phyloP scores from a whole-genome alignment of 2,888 invertebrate genomes.

The Apamea anceps region DNA sequence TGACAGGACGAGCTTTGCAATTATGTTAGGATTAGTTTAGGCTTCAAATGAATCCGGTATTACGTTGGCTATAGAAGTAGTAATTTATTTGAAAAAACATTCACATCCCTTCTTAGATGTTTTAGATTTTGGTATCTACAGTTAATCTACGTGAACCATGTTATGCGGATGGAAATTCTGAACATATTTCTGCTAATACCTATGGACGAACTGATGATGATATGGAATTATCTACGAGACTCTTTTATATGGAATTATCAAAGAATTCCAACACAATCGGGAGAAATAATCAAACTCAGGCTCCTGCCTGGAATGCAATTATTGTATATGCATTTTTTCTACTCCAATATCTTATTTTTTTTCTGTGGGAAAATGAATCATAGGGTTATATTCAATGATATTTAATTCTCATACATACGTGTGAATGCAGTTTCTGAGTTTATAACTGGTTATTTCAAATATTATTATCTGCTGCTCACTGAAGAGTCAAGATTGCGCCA shows the following conservation, averaged over 20 bases:
- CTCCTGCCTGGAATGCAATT: not conserved
- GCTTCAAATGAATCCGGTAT: conserved; percentile 17
- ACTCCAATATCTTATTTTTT: conserved; percentile 5
- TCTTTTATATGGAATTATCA: too few species aligned
- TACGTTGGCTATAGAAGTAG: conserved; percentile 14
- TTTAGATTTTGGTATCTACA: not conserved
- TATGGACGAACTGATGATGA: not conserved
- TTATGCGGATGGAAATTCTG: not conserved
- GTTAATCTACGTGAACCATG: not conserved
- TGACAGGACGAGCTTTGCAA: conserved; percentile 35
- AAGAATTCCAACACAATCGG: not conserved
- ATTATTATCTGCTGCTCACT: conserved; percentile 46
- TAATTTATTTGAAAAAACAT: conserved; percentile 15
- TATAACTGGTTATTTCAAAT: conserved; percentile 53
- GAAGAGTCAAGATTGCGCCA: conserved; percentile 44
- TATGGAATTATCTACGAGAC: not conserved
- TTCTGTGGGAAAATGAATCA: conserved; percentile 17
- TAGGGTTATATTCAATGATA: conserved; percentile 7
- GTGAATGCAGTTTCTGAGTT: conserved; percentile 17
- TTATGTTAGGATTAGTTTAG: conserved; percentile 45
- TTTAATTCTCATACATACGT: conserved; percentile 1
- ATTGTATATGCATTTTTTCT: conserved; percentile 16
- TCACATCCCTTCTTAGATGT: not conserved
- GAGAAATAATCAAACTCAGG: not conserved
- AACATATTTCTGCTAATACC: not conserved